Percentiles rank a stretch among this genome's conserved stretches.
phyloP scores from a whole-genome alignment of 2,797 vertebrate species.

The Esox masquinongy region DNA sequence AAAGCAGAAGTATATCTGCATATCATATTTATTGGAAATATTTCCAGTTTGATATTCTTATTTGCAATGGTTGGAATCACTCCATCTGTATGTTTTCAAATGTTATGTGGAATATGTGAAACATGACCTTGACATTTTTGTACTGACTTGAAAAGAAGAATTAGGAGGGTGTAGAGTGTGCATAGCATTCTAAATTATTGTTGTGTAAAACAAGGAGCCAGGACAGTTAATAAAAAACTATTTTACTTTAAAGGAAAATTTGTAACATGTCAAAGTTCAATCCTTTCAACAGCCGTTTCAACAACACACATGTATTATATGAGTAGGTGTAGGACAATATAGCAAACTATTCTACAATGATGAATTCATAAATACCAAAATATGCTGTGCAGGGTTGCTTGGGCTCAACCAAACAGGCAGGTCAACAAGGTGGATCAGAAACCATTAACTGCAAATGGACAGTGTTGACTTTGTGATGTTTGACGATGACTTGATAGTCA shows the following conservation, averaged over 20 bases:
- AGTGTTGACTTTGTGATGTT: not conserved
- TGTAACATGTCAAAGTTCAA: not conserved
- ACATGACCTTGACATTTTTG: not conserved
- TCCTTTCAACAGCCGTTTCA: not conserved
- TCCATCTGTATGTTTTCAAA: not conserved
- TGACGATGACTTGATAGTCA: not conserved
- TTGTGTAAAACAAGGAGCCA: not conserved
- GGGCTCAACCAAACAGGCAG: slow-evolving; percentile 25
- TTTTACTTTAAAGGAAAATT: not conserved
- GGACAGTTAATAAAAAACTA: not conserved
- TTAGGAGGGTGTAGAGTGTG: not conserved
- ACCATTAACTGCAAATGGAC: not conserved
- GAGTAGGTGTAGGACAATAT: not conserved
- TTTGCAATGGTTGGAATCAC: not conserved
- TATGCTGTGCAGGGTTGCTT: slow-evolving; percentile 7
- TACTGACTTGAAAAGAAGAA: not conserved
- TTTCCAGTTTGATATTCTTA: not conserved
- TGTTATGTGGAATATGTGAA: not conserved
- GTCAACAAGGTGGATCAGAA: slow-evolving; percentile 41
- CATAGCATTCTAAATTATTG: not conserved
- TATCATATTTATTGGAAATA: not conserved
- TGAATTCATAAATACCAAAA: not conserved
- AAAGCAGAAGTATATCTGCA: slow-evolving; percentile 10
- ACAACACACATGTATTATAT: not conserved
- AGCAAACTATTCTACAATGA: not conserved